A percentile compares a stretch with the other conserved stretches of the same genome.
Conservation (phyloP, 2,888 invertebrate genomes). For the Scaptodrosophila latifasciaeformis region DNA sequence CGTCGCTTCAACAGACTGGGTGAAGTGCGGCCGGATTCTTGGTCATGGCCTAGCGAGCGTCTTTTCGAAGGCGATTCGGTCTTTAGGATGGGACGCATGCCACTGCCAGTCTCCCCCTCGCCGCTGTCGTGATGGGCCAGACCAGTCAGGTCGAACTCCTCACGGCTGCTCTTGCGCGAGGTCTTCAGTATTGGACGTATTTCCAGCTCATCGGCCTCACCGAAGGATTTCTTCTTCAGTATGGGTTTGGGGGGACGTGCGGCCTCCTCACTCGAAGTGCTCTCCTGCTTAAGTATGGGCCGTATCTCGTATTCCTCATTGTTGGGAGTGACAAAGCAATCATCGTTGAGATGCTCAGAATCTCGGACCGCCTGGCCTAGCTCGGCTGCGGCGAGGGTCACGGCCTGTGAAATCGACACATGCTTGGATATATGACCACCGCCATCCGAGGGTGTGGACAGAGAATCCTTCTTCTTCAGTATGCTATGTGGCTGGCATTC, state of each 20-base stretch:
- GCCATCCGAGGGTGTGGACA: slow-evolving; percentile 74
- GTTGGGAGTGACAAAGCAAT: slow-evolving; percentile 35
- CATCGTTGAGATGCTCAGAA: slow-evolving; percentile 58
- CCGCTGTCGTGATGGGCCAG: slow-evolving; percentile 30
- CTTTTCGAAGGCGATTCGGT: slow-evolving; percentile 73
- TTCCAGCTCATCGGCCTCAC: slow-evolving; percentile 83
- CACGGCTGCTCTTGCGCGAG: slow-evolving; percentile 81
- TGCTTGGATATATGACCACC: slow-evolving; percentile 70
- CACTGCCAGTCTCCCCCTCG: slow-evolving; percentile 22
- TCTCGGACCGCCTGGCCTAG: slow-evolving; percentile 73
- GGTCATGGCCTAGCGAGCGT: slow-evolving; percentile 62
- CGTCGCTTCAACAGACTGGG: slow-evolving; percentile 59
- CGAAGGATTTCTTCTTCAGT: slow-evolving; percentile 89
- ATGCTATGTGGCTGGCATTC: slow-evolving; percentile 81
- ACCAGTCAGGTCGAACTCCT: slow-evolving; percentile 75
- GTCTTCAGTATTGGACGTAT: slow-evolving; percentile 87
- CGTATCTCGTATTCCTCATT: slow-evolving; percentile 79
- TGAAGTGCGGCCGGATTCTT: slow-evolving; percentile 19
- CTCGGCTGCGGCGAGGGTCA: slow-evolving; percentile 74
- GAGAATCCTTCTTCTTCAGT: slow-evolving; percentile 78
- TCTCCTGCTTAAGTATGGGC: slow-evolving; percentile 90
- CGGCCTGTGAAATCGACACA: slow-evolving; percentile 75
- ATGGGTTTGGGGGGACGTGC: slow-evolving; percentile 82
- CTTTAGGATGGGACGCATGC: slow-evolving; percentile 69
- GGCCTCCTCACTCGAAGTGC: slow-evolving; percentile 75